phyloP scores from a whole-genome alignment of 2,888 invertebrate species.

The Scaptomyza flava region DNA sequence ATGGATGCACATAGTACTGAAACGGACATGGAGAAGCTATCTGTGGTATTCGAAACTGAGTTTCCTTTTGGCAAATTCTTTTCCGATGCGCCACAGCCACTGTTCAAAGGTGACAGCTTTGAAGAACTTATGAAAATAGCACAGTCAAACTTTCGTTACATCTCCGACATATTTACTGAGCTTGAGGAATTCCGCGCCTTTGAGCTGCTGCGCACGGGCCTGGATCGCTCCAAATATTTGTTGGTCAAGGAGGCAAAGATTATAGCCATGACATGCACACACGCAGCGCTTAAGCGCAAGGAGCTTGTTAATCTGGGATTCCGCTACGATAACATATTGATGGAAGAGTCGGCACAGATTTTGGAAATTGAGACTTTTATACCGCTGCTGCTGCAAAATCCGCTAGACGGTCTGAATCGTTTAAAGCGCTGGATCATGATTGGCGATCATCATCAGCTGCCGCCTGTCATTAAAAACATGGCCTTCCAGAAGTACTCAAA shows the following conservation, averaged over 20 bases:
- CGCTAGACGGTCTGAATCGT: conserved; percentile 97
- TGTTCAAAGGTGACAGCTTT: conserved; percentile 92
- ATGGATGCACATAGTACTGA: conserved; percentile 55
- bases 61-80: conserved; percentile 98
- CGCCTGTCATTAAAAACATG: conserved; percentile 99
- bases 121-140: conserved; percentile 95
- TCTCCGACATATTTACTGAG: conserved; percentile 97
- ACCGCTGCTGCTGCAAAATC: conserved; percentile 98
- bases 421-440: conserved; percentile 99
- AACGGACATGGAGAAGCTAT: conserved; percentile 56
- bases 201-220: conserved; percentile 96
- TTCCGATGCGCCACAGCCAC: conserved; percentile 95
- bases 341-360: conserved; percentile 99
- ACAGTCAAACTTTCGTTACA: conserved; percentile 96
- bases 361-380: conserved; percentile 99
- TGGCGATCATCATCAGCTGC: conserved; percentile 99
- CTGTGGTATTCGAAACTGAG: conserved; percentile 88
- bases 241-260: conserved; percentile 99
- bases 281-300: conserved; percentile 97
- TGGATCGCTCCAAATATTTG: conserved; percentile 98
- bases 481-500: conserved; percentile 99
- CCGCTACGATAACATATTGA: conserved; percentile 99
- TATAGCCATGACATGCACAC: conserved; percentile 99
- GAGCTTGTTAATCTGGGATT: conserved; percentile 98
- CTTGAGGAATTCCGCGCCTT: conserved; percentile 99